Evolutionary conservation across 2,113 vertebrate species (phyloP).

Genomic region (Thymallus thymallus): DNA sequence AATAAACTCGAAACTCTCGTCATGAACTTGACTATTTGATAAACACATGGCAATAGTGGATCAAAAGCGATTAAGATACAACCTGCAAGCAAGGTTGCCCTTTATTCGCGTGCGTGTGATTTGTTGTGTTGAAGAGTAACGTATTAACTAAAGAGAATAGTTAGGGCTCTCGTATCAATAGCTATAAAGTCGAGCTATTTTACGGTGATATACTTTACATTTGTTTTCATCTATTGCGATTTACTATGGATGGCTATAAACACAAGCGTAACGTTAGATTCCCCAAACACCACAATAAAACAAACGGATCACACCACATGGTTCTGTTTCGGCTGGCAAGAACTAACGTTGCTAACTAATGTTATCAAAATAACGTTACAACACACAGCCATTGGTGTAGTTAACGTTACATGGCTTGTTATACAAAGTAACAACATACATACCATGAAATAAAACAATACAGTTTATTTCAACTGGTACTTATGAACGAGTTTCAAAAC

Average conservation of each 20-base stretch:
- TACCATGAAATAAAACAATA: background rate
- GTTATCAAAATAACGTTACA: constrained; percentile 15
- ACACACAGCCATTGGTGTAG: background rate
- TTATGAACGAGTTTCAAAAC: background rate
- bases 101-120: too few relatives aligned
- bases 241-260: background rate
- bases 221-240: background rate
- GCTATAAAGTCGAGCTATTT: background rate
- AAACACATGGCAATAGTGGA: constrained; percentile 2
- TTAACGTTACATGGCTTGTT: background rate
- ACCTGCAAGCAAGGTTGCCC: background rate
- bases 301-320: constrained; percentile 62
- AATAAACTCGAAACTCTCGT: constrained; percentile 65
- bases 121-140: too few relatives aligned
- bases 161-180: background rate
- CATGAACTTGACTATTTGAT: constrained; percentile 56
- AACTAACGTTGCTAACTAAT: background rate
- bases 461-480: background rate
- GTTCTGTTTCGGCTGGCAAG: constrained; percentile 11
- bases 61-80: background rate
- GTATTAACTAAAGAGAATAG: too few relatives aligned
- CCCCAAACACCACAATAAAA: constrained; percentile 57
- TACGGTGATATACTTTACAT: background rate
- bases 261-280: background rate
- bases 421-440: background rate